A percentile compares a stretch with the other conserved stretches of the same genome.
Conservation (phyloP, 2,797 vertebrate genomes). For the Oreortyx pictus region DNA sequence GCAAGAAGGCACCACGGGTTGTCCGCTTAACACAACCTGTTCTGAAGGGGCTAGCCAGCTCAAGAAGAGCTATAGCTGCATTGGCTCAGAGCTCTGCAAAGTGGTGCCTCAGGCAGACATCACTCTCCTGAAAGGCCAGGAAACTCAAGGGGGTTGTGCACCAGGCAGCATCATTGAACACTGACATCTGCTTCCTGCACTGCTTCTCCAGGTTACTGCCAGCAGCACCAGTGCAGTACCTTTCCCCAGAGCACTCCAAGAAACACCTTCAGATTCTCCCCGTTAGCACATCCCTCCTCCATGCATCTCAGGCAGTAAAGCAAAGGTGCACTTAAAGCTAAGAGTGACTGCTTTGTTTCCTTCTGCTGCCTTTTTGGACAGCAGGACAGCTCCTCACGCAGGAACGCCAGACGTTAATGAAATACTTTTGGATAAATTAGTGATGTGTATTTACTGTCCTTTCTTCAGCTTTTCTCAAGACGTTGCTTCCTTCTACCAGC, state of each 20-base stretch:
- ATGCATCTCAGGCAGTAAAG: not conserved
- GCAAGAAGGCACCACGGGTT: not conserved
- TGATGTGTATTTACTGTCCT: not conserved
- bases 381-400: not conserved
- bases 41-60: not conserved
- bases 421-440: not conserved
- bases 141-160: not conserved
- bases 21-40: not conserved
- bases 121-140: not conserved
- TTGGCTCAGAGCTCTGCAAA: fast-evolving
- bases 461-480: not conserved
- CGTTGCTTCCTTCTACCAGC: not conserved
- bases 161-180: not conserved
- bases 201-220: not conserved
- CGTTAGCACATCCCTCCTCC: not conserved
- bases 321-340: not conserved
- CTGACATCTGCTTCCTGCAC: fast-evolving
- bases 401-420: not conserved
- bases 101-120: not conserved
- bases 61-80: not conserved
- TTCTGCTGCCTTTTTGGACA: not conserved
- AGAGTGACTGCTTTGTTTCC: not conserved
- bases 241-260: not conserved
- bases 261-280: not conserved
- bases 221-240: fast-evolving